Conservation (phyloP, 2,113 vertebrate genomes). For the Syngnathus typhle region DNA sequence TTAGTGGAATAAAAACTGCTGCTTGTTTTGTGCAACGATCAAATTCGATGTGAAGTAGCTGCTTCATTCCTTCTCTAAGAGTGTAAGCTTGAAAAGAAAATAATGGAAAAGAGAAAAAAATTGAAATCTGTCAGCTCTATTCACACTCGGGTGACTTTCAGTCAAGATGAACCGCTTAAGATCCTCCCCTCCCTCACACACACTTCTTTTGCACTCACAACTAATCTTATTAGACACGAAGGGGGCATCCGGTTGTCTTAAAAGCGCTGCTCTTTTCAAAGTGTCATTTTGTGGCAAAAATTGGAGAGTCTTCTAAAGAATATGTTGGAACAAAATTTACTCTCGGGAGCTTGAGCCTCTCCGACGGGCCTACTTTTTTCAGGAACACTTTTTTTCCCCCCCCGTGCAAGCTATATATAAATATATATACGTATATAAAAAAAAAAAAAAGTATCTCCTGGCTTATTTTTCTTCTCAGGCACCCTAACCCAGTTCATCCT, state of each 20-base stretch:
- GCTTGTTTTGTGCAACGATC: background rate
- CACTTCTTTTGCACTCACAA: slow-evolving; percentile 28
- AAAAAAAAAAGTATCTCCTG: slow-evolving; percentile 4
- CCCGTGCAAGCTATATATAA: background rate
- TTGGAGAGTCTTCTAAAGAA: slow-evolving; percentile 11
- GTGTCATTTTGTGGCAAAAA: slow-evolving; percentile 38
- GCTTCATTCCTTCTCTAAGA: background rate
- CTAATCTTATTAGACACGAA: slow-evolving; percentile 27
- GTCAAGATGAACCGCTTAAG: slow-evolving; percentile 28
- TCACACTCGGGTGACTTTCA: slow-evolving; percentile 13
- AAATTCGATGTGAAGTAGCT: background rate
- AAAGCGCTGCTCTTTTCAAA: slow-evolving; percentile 27
- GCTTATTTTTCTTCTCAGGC: slow-evolving; percentile 64
- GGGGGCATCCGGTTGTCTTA: slow-evolving; percentile 15
- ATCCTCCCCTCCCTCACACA: background rate
- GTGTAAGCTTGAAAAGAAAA: background rate
- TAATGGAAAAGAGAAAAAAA: background rate
- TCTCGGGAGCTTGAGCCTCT: slow-evolving; percentile 7
- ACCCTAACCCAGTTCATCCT: slow-evolving; percentile 91
- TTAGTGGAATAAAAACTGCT: background rate
- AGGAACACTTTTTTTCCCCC: background rate
- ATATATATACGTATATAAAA: background rate
- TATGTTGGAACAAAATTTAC: slow-evolving; percentile 26
- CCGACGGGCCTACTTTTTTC: slow-evolving; percentile 26
- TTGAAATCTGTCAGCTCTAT: background rate